Evolutionary conservation across 1,140 invertebrate species (phyloP), one percentile per base, ranked within the genome.

Genomic region (Holcopasites calliopsidis): DNA sequence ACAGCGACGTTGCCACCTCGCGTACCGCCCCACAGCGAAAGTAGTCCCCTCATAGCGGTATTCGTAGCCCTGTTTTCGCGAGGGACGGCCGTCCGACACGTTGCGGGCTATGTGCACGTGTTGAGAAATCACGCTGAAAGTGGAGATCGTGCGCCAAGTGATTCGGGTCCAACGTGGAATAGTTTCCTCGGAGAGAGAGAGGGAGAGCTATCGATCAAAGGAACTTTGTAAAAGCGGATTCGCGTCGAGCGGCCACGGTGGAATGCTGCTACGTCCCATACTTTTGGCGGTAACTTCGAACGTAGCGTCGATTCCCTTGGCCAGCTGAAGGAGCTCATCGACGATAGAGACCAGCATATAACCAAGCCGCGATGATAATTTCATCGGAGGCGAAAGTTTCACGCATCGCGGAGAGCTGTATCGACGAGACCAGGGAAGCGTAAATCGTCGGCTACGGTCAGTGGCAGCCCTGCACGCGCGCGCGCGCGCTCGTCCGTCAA

Each of bases 1-100:
- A 77, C 64, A 31, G 72, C 79, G 78, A 81, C 82, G 82, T 83
- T 83, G 84, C 85, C 74, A 68, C 61, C 52, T 65, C 58, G 79
- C 71, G 82, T 61, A 80, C 85, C 81, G 69, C 83, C 79, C 79
- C 80, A 73, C 70, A 70, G 77, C 62, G 57, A 61, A 60, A 49
- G 52, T 70, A 68, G 80, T 70, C 61, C 60, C 70, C 61, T 72
- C 71, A 62, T 42, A 50, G 57, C 76, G 35, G 65, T 66, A 79
- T 79, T 79, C 61, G 81, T 79, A 55, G 70, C 68, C 54, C 33
- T 52, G 66, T 82, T 78, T 83, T 61, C 70, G 49, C 50, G 65
- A 81, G 61, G 76, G 71, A 71, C 76, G 55, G 70, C 65, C 65
- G 47, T 79, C 68, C 8, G 28, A 40, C 55, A 70, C 49, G 61